Percentiles rank a stretch among this genome's conserved stretches.
Conservation (phyloP, 2,797 vertebrate species). For the Esox masquinongy region DNA sequence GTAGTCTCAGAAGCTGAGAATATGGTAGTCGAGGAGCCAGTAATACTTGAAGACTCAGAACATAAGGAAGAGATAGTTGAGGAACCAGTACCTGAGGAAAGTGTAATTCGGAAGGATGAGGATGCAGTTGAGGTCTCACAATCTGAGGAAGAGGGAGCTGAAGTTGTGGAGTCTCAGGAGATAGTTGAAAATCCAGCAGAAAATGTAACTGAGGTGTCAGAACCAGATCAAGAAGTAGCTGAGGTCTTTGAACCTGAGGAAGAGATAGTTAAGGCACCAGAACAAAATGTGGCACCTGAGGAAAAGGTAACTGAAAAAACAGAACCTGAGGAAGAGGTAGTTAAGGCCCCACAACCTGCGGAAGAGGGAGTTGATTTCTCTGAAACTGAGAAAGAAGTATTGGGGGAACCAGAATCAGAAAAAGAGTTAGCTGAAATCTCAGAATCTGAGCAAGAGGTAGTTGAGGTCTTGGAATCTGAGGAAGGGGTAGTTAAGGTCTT, state of each 20-base stretch:
- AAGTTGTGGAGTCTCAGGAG: constrained; percentile 2
- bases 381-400: constrained; percentile 2
- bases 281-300: not conserved
- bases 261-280: not conserved
- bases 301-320: not conserved
- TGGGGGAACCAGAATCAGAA: not conserved
- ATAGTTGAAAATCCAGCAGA: constrained; percentile 13
- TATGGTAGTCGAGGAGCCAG: not conserved
- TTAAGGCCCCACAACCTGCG: not conserved
- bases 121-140: constrained; percentile 8
- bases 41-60: not conserved
- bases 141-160: not conserved
- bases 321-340: not conserved
- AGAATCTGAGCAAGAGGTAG: not conserved
- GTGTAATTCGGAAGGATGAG: not conserved
- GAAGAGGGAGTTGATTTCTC: not conserved
- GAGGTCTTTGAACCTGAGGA: constrained; percentile 6
- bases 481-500: not conserved
- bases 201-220: not conserved
- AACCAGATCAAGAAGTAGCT: not conserved
- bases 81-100: constrained; percentile 6
- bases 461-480: constrained; percentile 6
- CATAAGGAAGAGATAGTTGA: constrained; percentile 1
- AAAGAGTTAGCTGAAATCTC: not conserved
- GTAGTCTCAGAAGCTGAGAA: not conserved